Conservation (phyloP, 1,140 invertebrate species). For the Papilio machaon region DNA sequence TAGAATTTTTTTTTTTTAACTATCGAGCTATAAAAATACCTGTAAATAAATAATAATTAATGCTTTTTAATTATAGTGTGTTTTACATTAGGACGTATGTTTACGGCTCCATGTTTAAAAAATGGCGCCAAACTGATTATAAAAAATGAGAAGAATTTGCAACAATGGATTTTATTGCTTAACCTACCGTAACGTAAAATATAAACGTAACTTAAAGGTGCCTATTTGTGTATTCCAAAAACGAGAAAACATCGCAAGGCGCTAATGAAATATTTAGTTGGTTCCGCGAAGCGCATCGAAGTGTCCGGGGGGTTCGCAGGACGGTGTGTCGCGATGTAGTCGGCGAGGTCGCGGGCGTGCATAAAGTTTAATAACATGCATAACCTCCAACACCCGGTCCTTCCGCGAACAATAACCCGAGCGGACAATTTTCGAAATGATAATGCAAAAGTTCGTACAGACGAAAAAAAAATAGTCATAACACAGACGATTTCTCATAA, state of each 20-base stretch:
- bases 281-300: constrained; percentile 39
- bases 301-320: neutral
- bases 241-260: constrained; percentile 8
- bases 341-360: constrained; percentile 55
- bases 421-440: constrained; percentile 63
- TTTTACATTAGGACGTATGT: too few relatives aligned
- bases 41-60: too few relatives aligned
- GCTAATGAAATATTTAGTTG: constrained; percentile 26
- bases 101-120: neutral
- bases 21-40: too few relatives aligned
- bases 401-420: constrained; percentile 67
- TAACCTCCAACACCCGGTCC: constrained; percentile 48
- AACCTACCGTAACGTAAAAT: neutral
- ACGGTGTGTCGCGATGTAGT: neutral
- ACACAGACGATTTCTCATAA: constrained; percentile 73
- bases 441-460: constrained; percentile 59
- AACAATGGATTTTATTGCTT: neutral
- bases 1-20: too few relatives aligned
- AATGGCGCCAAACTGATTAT: neutral
- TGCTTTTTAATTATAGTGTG: too few relatives aligned
- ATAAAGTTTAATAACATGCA: constrained; percentile 58
- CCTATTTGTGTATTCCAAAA: constrained; percentile 15
- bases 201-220: neutral
- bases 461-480: constrained; percentile 69
- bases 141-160: neutral